Evolutionary conservation across 1,140 invertebrate genomes (phyloP), one percentile per base, ranked within the genome.

Genomic region (Philotrypesis tridentata): DNA sequence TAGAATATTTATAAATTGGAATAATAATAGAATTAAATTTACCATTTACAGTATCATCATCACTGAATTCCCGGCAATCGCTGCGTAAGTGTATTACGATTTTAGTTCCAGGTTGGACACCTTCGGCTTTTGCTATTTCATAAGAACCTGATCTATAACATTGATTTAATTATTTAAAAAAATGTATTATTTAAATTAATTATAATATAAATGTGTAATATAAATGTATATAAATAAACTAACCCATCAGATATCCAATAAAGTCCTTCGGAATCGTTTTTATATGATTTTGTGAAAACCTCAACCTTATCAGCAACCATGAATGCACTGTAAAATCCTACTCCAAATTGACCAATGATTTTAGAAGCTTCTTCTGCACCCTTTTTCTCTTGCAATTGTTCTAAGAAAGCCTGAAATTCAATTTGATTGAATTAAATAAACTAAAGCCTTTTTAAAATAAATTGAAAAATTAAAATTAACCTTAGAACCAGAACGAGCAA

Each of bases 281-380:
- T 92, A 79, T 93, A 94, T 68, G 92, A 92, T 87, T 94, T 94
- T 8, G 98, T 97, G 87, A 93, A 98, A 0, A 99, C 98, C 88
- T 98, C 97, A 21, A 99, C 97, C 90, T 96, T 96, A 85, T 99
- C 95, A 75, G 97, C 97, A 1, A 99, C 98, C 96, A 99, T 99
- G 90, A 99, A 99, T 0, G 96, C 95, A 63, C 98, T 99, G 88
- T 99, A 99, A 90, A 99, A 99, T 12, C 98, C 98, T 21, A 99
- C 98, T 83, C 98, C 98, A 93, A 99, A 99, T 89, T 99, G 98
- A 7, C 98, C 98, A 91, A 99, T 99, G 78, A 99, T 98, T 80
- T 95, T 95, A n/a, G 93, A 94, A 6, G 93, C 88, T 78, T 94
- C 93, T 23, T 94, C 93, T 43, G 93, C 92, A 14, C 91, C 91